A percentile compares a stretch with the other conserved stretches of the same genome.
Conservation (phyloP, 2,113 vertebrate species). For the Halcyon malimbica region DNA sequence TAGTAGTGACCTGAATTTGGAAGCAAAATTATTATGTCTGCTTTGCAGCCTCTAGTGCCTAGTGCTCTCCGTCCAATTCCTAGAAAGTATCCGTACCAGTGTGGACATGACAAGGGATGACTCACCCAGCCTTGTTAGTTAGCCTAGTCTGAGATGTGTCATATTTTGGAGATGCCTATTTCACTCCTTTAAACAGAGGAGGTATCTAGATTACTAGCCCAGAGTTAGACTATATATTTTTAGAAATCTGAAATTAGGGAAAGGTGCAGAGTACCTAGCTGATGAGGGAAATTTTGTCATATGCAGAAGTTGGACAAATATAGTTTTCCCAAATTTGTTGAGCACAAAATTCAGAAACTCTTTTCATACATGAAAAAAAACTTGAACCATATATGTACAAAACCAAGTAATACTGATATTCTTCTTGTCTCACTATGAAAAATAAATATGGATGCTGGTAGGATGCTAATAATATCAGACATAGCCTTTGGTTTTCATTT, state of each 20-base stretch:
- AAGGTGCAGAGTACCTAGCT: not conserved
- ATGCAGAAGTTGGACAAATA: not conserved
- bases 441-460: not conserved
- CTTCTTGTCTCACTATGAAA: not conserved
- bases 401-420: not conserved
- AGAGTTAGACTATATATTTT: not conserved
- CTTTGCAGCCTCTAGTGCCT: not conserved
- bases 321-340: not conserved
- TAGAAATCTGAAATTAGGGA: not conserved
- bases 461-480: slow-evolving; percentile 14
- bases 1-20: slow-evolving; percentile 20
- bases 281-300: not conserved
- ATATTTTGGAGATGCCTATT: not conserved
- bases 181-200: not conserved
- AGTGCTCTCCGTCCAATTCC: not conserved
- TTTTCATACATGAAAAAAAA: not conserved
- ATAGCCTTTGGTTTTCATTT: slow-evolving; percentile 13
- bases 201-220: not conserved
- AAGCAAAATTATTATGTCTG: slow-evolving; percentile 12
- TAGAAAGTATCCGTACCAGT: not conserved
- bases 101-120: not conserved
- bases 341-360: not conserved
- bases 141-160: not conserved
- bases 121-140: not conserved
- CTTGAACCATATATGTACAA: not conserved